These are phyloP conservation scores for Girardinus metallicus DNA, from an alignment of 2,797 vertebrate genomes.

Conservation along the genomic window DNA sequence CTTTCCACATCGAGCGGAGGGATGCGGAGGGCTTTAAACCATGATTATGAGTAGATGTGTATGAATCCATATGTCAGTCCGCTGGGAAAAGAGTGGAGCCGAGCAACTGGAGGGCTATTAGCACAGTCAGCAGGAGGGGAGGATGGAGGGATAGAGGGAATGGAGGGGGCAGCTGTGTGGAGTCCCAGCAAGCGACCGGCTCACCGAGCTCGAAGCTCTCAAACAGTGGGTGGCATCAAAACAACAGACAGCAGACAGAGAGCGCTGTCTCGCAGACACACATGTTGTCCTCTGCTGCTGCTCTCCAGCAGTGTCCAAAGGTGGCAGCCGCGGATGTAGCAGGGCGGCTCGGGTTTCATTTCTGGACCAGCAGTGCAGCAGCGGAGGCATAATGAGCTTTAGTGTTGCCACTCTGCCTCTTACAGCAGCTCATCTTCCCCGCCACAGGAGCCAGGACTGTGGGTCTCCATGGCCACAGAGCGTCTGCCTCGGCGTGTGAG, in stretches of 20 bases:
- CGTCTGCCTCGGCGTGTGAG: slow-evolving; percentile 55
- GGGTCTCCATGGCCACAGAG: slow-evolving; percentile 62
- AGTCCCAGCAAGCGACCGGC: slow-evolving; percentile 58
- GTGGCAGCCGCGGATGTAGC: slow-evolving; percentile 56
- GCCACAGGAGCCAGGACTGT: slow-evolving; percentile 62
- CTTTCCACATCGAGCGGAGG: slow-evolving; percentile 38
- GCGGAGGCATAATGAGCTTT: slow-evolving; percentile 74
- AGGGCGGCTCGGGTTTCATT: slow-evolving; percentile 65
- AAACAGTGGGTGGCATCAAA: slow-evolving; percentile 76
- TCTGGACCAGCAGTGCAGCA: slow-evolving; percentile 66
- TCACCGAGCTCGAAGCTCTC: slow-evolving; percentile 60
- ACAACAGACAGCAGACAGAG: slow-evolving; percentile 69
- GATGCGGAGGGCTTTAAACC: slow-evolving; percentile 29
- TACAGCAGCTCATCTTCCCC: slow-evolving; percentile 74
- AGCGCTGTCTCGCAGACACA: slow-evolving; percentile 54
- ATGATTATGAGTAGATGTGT: slow-evolving; percentile 32
- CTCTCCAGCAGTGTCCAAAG: slow-evolving; percentile 60
- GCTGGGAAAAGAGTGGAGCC: slow-evolving; percentile 37
- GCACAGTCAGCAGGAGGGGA: slow-evolving; percentile 63
- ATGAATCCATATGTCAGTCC: slow-evolving; percentile 44
- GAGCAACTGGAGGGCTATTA: slow-evolving; percentile 70
- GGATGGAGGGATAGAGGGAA: slow-evolving; percentile 42
- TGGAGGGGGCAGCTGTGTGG: slow-evolving; percentile 52
- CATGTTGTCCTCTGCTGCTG: slow-evolving; percentile 55
- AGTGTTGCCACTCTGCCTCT: slow-evolving; percentile 71